Evolutionary conservation across 23 tunicate genomes (phyloP), one percentile per base, ranked within the genome.

Genomic region (Halocynthia aurantium): DNA sequence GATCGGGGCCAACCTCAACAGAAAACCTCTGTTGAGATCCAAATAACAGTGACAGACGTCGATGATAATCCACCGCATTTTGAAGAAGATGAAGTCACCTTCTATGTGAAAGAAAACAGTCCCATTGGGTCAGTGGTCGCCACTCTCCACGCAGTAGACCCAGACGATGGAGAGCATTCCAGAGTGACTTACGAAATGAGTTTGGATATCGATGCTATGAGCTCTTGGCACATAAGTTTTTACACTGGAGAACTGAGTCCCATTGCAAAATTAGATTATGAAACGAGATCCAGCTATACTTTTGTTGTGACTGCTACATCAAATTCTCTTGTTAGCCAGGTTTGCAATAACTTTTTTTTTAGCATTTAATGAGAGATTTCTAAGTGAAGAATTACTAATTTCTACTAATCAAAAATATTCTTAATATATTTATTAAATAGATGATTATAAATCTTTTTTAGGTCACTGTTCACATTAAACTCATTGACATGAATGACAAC

Each of bases 31-130:
- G 99, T 84, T 15, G 66, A 70, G 6, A 74, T 96, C 5, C 51
- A 52, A 2, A 68, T 96, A 7, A 67, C 84, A n/a, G 86, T 96
- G 11, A 40, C 7, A 6, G 99, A 96, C 55, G 84, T 90, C 7
- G 96, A 96, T 66, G 99, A 96, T 72, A 96, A 96, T 62, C 86
- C 96, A 7, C 99, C 99, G 6, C 12, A n/a, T 12, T 96, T 96
- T 82, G 54, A 51, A 13, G 67, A 75, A 8, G 91, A 83, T 66
- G 57, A 57, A 18, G 70, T 90, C 66, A 51, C 56, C 8, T 90
- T 63, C 68, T 68, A 74, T 17, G 93, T 96, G 10, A 60, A 22
- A 4, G 98, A 93, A 87, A 80, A 87, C 67, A 71, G 76, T 0
- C 63, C 31, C 17, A 53, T 76, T 0, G 81, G 83, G 15, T 61